Base-by-base conservation (phyloP, 2,888 invertebrate genomes). In the Thecocarcelia acutangulata region DNA sequence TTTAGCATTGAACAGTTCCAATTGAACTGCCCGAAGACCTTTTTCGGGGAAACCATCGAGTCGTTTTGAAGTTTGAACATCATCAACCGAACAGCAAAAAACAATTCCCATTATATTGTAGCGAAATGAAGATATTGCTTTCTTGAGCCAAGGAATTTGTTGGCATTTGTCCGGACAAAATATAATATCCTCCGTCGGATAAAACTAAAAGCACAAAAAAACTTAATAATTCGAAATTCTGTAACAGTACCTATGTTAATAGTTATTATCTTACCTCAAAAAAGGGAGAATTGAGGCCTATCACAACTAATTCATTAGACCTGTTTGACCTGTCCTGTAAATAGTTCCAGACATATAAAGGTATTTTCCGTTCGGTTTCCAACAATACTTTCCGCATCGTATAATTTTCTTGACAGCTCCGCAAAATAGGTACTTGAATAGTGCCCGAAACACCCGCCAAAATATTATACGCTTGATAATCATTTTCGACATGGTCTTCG, bases 281-380 rank as follows among this genome's bases (percentile, higher is more conserved):
- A 44, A 80, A 84, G 12, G 84, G 83, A 13, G 83, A 77, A 72
- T 83, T 83, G 8, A 70, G 21, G 15, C 73, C 83, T 40, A 84
- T 83, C 15, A 83, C 61, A 3, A 83, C 82, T 9, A 82, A 58
- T 1, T 80, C 73, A 28, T 64, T 64, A 1, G n/a, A 9, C 2
- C 19, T 44, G 50, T 68, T 46, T 9, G 11, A 9, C 1, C n/a
- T 19, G 6, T 17, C n/a, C 11, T 44, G 74, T n/a, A 84, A 54
- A 63, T 80, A 84, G 11, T 82, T 63, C 84, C 84, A 83, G 11
- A 84, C 61, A 46, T 83, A 84, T 8, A 74, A 46, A 4, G 84
- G 84, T 28, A 80, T 75, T 33, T 42, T 66, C 0, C 40, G 50
- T 12, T 61, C 61, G 1, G n/a, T 48, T 8, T 44, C 15, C 11